Evolutionary conservation across 1,140 invertebrate genomes (phyloP), one percentile per base, ranked within the genome.

Genomic region (Forficula auricularia): DNA sequence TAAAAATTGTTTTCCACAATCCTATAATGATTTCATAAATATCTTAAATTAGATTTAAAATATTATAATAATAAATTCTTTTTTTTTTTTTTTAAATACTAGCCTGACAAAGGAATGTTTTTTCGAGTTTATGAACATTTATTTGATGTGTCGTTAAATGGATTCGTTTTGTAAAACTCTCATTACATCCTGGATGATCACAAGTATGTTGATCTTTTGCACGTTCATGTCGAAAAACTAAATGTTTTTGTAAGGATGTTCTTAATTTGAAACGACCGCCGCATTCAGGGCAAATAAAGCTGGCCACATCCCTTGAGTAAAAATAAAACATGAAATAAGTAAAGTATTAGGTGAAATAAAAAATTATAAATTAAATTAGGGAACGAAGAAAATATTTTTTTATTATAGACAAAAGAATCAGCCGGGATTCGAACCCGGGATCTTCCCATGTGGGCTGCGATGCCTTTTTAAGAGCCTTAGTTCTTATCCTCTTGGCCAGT

Each of bases 71-170:
- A n/a, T n/a, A n/a, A n/a, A n/a, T n/a, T n/a, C n/a, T n/a, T n/a
- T n/a, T n/a, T n/a, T n/a, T n/a, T n/a, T n/a, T n/a, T n/a, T n/a
- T n/a, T n/a, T n/a, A n/a, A n/a, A n/a, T n/a, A n/a, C n/a, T 19
- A 43, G 54, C 54, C 52, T 55, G 52, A 42, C 54, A 55, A 1
- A 53, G 35, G 42, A 50, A 55, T 40, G 52, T 53, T 27, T 49
- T 50, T 41, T 52, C 48, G 7, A 52, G 30, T 3, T 49, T 44
- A 19, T 55, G 54, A 32, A 50, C 48, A 13, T 49, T 45, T 6
- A 55, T 47, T 40, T 51, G 52, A 41, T 55, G 54, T 36, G 52
- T 55, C 8, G 54, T 55, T 1, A 55, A 40, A 19, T 55, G 50
- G 12, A 55, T 52, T 27, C 50, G 45, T 12, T 53, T 49, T 13